phyloP scores from a whole-genome alignment of 2,888 invertebrate genomes.

The Drosophila neotestacea region DNA sequence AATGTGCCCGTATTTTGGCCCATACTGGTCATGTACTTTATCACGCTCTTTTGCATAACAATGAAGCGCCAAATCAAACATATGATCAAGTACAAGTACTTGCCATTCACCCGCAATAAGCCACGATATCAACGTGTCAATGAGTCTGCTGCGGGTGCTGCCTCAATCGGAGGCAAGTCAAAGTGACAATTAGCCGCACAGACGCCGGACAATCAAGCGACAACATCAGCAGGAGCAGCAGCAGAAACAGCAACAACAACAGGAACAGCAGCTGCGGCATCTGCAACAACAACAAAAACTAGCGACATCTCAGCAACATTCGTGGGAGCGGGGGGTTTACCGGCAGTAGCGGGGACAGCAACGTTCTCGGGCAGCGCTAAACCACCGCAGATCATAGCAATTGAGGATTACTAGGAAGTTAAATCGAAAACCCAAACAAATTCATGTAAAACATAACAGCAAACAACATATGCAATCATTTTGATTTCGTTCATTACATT shows the following conservation, averaged over 20 bases:
- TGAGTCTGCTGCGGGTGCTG: slow-evolving; percentile 66
- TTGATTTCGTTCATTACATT: slow-evolving; percentile 35
- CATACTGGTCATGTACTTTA: slow-evolving; percentile 99
- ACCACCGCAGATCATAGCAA: slow-evolving; percentile 84
- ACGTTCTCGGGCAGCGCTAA: slow-evolving; percentile 61
- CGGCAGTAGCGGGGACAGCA: slow-evolving; percentile 50
- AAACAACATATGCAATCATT: slow-evolving; percentile 37
- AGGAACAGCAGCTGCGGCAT: slow-evolving; percentile 50
- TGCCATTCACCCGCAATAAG: slow-evolving; percentile 99
- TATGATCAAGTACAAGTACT: slow-evolving; percentile 99
- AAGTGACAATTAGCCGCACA: slow-evolving; percentile 87
- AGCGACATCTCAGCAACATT: slow-evolving; percentile 68
- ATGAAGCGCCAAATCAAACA: slow-evolving; percentile 99
- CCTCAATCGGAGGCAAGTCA: slow-evolving; percentile 53
- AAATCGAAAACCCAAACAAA: slow-evolving; percentile 65
- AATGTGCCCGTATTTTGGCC: slow-evolving; percentile 99
- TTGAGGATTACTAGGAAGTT: slow-evolving; percentile 79
- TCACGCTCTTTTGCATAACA: slow-evolving; percentile 98
- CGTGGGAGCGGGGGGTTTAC: slow-evolving; percentile 29
- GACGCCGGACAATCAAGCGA: slow-evolving; percentile 80
- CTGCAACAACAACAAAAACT: slow-evolving; percentile 50
- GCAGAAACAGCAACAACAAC: slow-evolving; percentile 44
- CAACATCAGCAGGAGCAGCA: slow-evolving; percentile 58
- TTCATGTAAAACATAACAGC: slow-evolving; percentile 36
- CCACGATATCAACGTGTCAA: slow-evolving; percentile 93